A percentile compares a stretch with the other conserved stretches of the same genome.
Conservation (phyloP, 2,888 invertebrate species). For the Pterostichus niger region DNA sequence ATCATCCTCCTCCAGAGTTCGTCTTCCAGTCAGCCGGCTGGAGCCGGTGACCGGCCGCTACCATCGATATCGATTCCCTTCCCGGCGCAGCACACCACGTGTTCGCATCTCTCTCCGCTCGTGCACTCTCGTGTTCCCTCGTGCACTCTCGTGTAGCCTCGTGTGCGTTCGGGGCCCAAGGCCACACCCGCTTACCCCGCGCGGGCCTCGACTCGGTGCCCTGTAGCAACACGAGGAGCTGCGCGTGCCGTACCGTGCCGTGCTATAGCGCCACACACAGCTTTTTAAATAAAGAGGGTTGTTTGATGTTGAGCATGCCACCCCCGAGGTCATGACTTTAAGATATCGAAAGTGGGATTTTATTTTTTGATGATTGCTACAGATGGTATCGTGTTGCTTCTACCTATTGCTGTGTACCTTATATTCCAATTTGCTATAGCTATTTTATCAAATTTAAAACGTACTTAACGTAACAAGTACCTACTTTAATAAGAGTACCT, state of each 20-base stretch:
- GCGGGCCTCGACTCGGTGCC: neutral
- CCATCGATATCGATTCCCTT: slow-evolving; percentile 53
- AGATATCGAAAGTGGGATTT: slow-evolving; percentile 31
- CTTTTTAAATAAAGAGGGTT: no score
- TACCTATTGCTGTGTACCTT: no score
- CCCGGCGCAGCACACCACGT: slow-evolving; percentile 47
- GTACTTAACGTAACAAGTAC: no score
- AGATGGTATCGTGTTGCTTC: neutral
- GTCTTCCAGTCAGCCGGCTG: slow-evolving; percentile 27
- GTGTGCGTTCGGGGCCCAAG: slow-evolving; percentile 10
- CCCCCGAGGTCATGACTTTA: slow-evolving; percentile 3
- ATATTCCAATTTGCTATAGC: no score
- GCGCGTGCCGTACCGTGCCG: slow-evolving; percentile 2
- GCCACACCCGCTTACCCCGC: slow-evolving; percentile 25
- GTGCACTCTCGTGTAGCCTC: neutral
- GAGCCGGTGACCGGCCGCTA: neutral
- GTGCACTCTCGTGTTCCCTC: neutral
- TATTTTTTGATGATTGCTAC: slow-evolving; percentile 20
- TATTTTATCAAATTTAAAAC: no score
- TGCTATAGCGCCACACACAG: neutral
- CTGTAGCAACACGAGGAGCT: slow-evolving; percentile 18
- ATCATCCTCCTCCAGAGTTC: neutral
- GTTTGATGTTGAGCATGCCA: neutral
- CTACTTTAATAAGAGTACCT: no score
- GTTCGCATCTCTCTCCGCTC: slow-evolving; percentile 32